Evolutionary conservation across 2,888 invertebrate genomes (phyloP).

Genomic region (Eilema depressum): DNA sequence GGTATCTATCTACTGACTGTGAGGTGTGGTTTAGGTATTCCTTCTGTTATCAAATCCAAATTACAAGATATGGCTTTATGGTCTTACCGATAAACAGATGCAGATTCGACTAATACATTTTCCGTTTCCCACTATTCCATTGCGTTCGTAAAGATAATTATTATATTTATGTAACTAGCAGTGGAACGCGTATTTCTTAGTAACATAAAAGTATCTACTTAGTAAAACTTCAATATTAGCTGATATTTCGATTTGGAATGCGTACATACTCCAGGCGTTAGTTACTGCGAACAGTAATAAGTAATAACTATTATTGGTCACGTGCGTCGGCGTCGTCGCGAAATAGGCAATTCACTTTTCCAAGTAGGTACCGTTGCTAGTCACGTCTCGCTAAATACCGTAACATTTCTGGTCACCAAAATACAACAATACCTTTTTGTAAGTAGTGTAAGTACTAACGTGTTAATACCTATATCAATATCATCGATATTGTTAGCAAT

Average conservation of each 20-base stretch:
- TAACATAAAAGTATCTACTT: not conserved
- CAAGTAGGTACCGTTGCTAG: constrained; percentile 17
- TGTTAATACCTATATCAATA: too few relatives aligned
- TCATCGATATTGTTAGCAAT: too few relatives aligned
- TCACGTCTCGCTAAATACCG: constrained; percentile 22
- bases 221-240: not conserved
- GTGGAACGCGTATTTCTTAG: too few relatives aligned
- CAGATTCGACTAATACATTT: not conserved
- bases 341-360: constrained; percentile 13
- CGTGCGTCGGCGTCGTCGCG: constrained; percentile 1
- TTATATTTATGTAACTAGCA: too few relatives aligned
- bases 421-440: not conserved
- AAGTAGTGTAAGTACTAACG: not conserved
- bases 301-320: constrained; percentile 18
- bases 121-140: too few relatives aligned
- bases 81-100: not conserved
- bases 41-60: not conserved
- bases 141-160: too few relatives aligned
- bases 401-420: constrained; percentile 4
- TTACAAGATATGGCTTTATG: not conserved
- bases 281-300: not conserved
- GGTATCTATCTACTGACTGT: not conserved
- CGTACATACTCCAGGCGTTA: not conserved
- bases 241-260: constrained; percentile 2
- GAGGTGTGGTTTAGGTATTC: not conserved